phyloP scores from a whole-genome alignment of 1,140 invertebrate genomes.

The Sycophila sp. region DNA sequence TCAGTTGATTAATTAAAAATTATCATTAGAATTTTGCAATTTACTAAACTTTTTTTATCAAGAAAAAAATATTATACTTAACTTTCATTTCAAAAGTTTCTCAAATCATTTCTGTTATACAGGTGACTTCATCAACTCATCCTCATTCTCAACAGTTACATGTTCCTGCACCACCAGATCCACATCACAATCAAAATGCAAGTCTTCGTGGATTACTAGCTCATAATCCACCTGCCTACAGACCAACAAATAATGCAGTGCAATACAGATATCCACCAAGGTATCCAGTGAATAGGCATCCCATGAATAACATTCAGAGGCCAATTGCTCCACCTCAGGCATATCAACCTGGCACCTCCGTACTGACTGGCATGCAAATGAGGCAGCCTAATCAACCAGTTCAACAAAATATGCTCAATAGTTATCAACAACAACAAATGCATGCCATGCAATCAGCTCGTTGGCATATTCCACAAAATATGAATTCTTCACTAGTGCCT shows the following conservation, averaged over 20 bases:
- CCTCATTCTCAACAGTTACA: constrained; percentile 59
- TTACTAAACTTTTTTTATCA: neutral
- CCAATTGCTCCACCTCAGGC: constrained; percentile 51
- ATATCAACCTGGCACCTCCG: constrained; percentile 49
- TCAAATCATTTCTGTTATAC: constrained; percentile 14
- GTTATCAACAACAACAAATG: constrained; percentile 38
- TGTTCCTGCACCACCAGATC: constrained; percentile 58
- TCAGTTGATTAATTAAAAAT: neutral
- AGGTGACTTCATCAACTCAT: constrained; percentile 67
- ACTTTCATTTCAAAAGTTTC: too few relatives aligned
- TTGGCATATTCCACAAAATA: constrained; percentile 63
- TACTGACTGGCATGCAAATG: constrained; percentile 53
- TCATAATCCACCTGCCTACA: constrained; percentile 58
- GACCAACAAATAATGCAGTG: constrained; percentile 49
- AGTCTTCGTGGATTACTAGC: constrained; percentile 60
- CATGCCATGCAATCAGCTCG: constrained; percentile 42
- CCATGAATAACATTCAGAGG: constrained; percentile 48
- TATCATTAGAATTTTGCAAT: neutral
- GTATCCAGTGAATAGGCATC: constrained; percentile 58
- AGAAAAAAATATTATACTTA: neutral
- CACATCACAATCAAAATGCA: constrained; percentile 59
- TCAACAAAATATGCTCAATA: constrained; percentile 43
- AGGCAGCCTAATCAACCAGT: constrained; percentile 53
- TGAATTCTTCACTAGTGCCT: constrained; percentile 51
- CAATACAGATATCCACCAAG: constrained; percentile 58